Base-by-base conservation (phyloP, 1,140 invertebrate species). In the Tetragnatha versicolor region DNA sequence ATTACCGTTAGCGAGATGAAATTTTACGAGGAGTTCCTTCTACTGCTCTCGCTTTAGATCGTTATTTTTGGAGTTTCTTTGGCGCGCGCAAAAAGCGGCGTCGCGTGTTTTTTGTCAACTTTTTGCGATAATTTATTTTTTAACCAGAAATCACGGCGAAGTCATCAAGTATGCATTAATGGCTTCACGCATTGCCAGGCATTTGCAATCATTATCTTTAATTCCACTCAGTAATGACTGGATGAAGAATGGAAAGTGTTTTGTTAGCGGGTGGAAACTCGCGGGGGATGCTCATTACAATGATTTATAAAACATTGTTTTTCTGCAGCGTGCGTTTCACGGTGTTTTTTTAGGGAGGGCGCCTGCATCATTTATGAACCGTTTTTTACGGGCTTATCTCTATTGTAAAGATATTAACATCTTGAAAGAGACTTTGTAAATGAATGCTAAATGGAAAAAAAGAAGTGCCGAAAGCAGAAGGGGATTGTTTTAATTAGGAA, bases 131-230 rank as follows among this genome's bases (percentile, higher is more conserved):
- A 58, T 72, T 22, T 42, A 58, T 72, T 72, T 58, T 72, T 72
- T 72, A 58, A 58, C 14, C 55, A 27, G n/a, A 49, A 75, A 47
- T 61, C 35, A 63, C 39, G 20, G 25, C 39, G 25, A 58, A 47
- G 70, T 75, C 55, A 75, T 75, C 55, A 75, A 75, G 55, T 49
- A 61, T 49, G 39, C 58, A 63, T 75, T 75, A 75, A 75, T 75
- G 55, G 70, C 29, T 27, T 72, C 22, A 20, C 31, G n/a, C 37
- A 45, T 42, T 45, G 69, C 53, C 35, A 20, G 10, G 70, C 70
- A 42, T 61, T 75, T 75, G 27, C 31, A 61, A 75, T 75, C 58
- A 61, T 75, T 75, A 75, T 63, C 70, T 75, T 72, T 75, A 75
- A 75, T 49, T 75, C 31, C 35, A 25, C 29, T 25, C 20, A 47